These are phyloP conservation scores for Drosophila pandora DNA, from an alignment of 1,140 invertebrate genomes.

Conservation along the genomic window DNA sequence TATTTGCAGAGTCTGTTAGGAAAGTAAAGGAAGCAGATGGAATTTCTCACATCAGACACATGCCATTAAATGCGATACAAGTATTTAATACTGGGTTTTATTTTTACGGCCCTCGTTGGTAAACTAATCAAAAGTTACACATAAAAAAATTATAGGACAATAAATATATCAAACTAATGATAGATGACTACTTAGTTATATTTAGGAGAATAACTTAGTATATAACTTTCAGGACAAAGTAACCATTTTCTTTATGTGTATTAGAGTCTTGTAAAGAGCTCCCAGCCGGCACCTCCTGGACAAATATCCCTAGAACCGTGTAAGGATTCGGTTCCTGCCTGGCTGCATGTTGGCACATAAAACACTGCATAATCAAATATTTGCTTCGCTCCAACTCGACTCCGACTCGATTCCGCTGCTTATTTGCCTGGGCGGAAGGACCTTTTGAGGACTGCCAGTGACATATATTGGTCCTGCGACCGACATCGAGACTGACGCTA, in stretches of 20 bases:
- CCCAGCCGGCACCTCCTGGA: constrained; percentile 11
- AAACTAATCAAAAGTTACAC: neutral
- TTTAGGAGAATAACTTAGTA: too few species aligned
- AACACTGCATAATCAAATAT: constrained; percentile 80
- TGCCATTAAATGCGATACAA: neutral
- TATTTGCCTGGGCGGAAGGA: constrained; percentile 55
- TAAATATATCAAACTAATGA: too few species aligned
- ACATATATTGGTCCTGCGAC: constrained; percentile 68
- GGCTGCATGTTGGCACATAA: constrained; percentile 62
- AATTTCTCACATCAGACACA: neutral
- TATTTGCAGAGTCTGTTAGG: neutral
- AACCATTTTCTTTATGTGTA: neutral
- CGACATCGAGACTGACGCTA: constrained; percentile 56
- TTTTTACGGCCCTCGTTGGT: neutral
- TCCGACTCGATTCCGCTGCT: constrained; percentile 29
- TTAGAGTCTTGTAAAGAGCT: neutral
- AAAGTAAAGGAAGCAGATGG: neutral
- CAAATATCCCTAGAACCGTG: constrained; percentile 38
- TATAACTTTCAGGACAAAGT: too few species aligned
- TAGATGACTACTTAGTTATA: too few species aligned
- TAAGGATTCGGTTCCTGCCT: constrained; percentile 11
- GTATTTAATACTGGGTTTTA: neutral
- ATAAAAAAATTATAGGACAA: neutral
- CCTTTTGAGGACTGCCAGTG: constrained; percentile 36
- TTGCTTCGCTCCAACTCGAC: constrained; percentile 36